Evolutionary conservation across 2,797 vertebrate genomes (phyloP), one percentile per base, ranked within the genome.

Genomic region (Argentina silus): DNA sequence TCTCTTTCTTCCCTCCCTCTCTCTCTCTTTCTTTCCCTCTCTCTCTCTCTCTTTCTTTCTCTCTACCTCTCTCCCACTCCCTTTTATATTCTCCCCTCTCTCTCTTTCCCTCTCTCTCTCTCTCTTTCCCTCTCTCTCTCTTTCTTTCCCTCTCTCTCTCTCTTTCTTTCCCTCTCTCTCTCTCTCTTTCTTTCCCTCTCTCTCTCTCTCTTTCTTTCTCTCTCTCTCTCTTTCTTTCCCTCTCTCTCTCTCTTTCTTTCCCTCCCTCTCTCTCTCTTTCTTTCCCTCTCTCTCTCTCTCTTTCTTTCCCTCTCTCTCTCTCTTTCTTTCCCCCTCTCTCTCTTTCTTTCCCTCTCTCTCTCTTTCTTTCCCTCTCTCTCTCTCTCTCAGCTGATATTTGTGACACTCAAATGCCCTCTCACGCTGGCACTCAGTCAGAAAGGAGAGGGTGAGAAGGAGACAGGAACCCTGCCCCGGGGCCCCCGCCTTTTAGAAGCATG

Each of bases 361-460:
- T 36, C 1, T 3, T 66, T 14, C 74, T 10, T 23, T 15, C 55
- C 63, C 17, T 21, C 56, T 45, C 7, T 47, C 55, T 63, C 27
- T 17, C 27, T 36, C 55, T 4, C 47, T 9, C 47, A 50, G 71
- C n/a, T 63, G 55, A 62, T 19, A 4, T 53, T 36, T 7, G 9
- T 72, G 70, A 74, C 78, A 78, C 57, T 70, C 48, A 55, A 70
- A 57, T 78, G 72, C 76, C 70, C 74, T 69, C 71, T 61, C 67
- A 47, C 15, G 57, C 67, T 83, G 77, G 74, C 83, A 61, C 44
- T 15, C 51, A 75, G 71, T 67, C 80, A 73, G 14, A 73, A 67
- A 67, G 50, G 63, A 63, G 23, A 53, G 72, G 4, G 69, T 73
- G 67, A 27, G 17, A 71, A 50, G 4, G 43, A 9, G 9, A 42